These are phyloP conservation scores for Hirtodrosophila alboralis DNA, from an alignment of 2,888 invertebrate species.

Conservation along the genomic window DNA sequence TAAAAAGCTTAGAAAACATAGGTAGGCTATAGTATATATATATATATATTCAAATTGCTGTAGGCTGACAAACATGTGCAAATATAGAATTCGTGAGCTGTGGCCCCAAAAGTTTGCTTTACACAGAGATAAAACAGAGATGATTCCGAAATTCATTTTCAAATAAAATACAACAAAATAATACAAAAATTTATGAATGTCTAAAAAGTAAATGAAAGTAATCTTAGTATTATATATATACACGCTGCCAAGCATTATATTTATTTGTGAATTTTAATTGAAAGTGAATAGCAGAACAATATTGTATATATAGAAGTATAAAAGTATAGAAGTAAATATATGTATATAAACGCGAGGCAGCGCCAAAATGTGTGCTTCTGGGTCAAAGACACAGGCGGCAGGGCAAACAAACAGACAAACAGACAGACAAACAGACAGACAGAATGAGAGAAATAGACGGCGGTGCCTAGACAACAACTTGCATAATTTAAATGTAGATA, in stretches of 20 bases:
- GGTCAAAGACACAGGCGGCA: conserved; percentile 73
- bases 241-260: too few relatives aligned
- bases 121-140: too few relatives aligned
- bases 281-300: too few relatives aligned
- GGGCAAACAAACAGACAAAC: conserved; percentile 47
- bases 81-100: conserved; percentile 58
- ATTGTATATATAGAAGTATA: too few relatives aligned
- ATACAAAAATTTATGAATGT: too few relatives aligned
- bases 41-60: conserved; percentile 43
- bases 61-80: conserved; percentile 57
- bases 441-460: conserved; percentile 44
- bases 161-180: too few relatives aligned
- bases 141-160: too few relatives aligned
- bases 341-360: conserved; percentile 37
- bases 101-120: conserved; percentile 48
- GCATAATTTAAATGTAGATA: conserved; percentile 79
- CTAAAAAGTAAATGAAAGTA: too few relatives aligned
- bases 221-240: too few relatives aligned
- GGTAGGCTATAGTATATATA: conserved; percentile 8
- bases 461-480: conserved; percentile 66
- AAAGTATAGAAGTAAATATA: too few relatives aligned
- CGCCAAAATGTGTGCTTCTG: conserved; percentile 73
- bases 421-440: conserved; percentile 48
- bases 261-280: too few relatives aligned
- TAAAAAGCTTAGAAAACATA: conserved; percentile 48